phyloP scores from a whole-genome alignment of 2,888 invertebrate genomes.

The Limenitis camilla region DNA sequence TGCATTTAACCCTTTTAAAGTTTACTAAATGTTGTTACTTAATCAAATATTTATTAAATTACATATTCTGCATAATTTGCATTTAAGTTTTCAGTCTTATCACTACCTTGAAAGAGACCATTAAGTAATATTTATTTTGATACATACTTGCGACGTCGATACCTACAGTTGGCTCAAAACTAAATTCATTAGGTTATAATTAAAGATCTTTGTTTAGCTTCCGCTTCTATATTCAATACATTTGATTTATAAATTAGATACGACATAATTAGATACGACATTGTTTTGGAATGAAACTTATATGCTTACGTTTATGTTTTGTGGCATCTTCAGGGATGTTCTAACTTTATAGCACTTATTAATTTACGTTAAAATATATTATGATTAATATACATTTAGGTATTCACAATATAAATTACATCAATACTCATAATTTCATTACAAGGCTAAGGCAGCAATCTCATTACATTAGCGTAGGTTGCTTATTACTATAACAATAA shows the following conservation, averaged over 20 bases:
- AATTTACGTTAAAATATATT: neutral
- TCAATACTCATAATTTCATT: slow-evolving; percentile 12
- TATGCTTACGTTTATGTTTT: slow-evolving; percentile 34
- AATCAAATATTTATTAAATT: too few relatives aligned
- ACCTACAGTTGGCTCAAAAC: slow-evolving; percentile 41
- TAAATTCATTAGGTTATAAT: slow-evolving; percentile 40
- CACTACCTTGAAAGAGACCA: neutral
- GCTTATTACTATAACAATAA: slow-evolving; percentile 17
- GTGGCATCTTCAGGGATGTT: slow-evolving; percentile 42
- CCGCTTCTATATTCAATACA: slow-evolving; percentile 38
- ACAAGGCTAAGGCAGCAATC: slow-evolving; percentile 14
- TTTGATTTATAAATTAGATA: slow-evolving; percentile 37
- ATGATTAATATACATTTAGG: neutral
- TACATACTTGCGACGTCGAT: slow-evolving; percentile 34
- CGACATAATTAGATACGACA: slow-evolving; percentile 35
- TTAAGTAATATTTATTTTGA: slow-evolving; percentile 14
- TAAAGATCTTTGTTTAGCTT: slow-evolving; percentile 52
- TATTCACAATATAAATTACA: neutral
- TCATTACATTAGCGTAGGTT: slow-evolving; percentile 21
- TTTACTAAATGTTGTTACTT: too few relatives aligned
- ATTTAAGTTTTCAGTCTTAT: neutral
- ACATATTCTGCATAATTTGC: neutral
- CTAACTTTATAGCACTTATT: slow-evolving; percentile 9
- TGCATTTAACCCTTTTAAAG: neutral
- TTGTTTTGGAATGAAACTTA: slow-evolving; percentile 24